phyloP scores from a whole-genome alignment of 2,113 vertebrate genomes.

The Electrona antarctica region DNA sequence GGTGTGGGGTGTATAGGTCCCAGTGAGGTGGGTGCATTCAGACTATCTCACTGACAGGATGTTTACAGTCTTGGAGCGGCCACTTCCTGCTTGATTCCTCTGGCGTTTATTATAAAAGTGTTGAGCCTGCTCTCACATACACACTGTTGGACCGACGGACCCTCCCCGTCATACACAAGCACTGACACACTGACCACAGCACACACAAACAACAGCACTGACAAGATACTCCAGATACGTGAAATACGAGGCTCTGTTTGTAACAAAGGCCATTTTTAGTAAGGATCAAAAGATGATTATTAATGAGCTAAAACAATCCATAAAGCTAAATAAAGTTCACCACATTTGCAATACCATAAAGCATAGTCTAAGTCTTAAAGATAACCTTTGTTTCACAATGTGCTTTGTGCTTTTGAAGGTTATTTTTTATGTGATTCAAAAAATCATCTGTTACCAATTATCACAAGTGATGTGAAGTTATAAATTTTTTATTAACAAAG shows the following conservation, averaged over 20 bases:
- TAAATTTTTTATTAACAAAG: too few relatives aligned
- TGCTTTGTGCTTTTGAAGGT: too few relatives aligned
- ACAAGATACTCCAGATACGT: constrained; percentile 1
- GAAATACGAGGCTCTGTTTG: background rate
- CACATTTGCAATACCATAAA: too few relatives aligned
- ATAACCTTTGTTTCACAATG: too few relatives aligned
- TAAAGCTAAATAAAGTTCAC: background rate
- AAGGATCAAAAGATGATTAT: background rate
- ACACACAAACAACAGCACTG: constrained; percentile 4
- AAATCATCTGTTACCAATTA: too few relatives aligned
- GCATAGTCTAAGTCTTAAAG: too few relatives aligned
- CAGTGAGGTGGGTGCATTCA: constrained; percentile 2
- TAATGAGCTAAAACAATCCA: background rate
- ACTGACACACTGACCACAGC: constrained; percentile 1
- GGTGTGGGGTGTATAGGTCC: constrained; percentile 5
- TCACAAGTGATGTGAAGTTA: too few relatives aligned
- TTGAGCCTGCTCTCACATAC: constrained; percentile 17
- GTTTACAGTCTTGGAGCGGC: constrained; percentile 61
- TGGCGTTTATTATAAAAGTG: constrained; percentile 58
- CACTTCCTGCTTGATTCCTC: constrained; percentile 60
- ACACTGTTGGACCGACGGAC: background rate
- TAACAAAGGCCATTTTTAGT: background rate
- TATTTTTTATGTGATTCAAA: too few relatives aligned
- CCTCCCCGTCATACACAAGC: constrained; percentile 28
- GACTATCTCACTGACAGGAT: constrained; percentile 63